Conservation (phyloP, 2,797 vertebrate species). For the Uromys caudimaculatus region DNA sequence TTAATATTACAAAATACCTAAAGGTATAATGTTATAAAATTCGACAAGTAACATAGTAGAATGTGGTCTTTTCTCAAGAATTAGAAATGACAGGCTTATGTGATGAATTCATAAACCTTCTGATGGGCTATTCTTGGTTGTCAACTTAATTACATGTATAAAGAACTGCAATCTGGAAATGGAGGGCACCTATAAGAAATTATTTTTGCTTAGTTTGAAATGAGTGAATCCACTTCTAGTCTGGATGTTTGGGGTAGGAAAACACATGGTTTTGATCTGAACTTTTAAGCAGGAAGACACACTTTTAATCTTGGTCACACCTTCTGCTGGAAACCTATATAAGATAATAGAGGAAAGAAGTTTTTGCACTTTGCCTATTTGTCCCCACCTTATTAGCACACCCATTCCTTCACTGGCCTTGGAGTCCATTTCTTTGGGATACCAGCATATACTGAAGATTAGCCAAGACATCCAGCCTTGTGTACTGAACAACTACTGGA, state of each 20-base stretch:
- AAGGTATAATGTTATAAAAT: neutral
- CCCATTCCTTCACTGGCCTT: neutral
- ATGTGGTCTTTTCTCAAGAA: neutral
- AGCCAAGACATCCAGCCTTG: neutral
- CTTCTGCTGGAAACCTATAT: neutral
- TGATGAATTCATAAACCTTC: neutral
- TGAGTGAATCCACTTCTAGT: neutral
- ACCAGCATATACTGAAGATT: neutral
- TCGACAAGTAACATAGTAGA: neutral
- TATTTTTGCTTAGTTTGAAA: neutral
- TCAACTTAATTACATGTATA: neutral
- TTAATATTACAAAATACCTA: neutral
- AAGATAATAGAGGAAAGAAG: neutral
- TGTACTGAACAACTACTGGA: neutral
- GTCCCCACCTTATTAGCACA: neutral
- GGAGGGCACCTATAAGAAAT: too few species aligned
- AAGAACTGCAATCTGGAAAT: neutral
- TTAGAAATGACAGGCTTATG: neutral
- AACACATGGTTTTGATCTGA: neutral
- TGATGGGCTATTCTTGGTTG: neutral
- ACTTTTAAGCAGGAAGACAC: neutral
- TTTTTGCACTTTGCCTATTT: neutral
- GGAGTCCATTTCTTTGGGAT: neutral
- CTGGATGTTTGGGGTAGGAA: neutral
- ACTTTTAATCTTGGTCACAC: neutral